Evolutionary conservation across 2,888 invertebrate genomes (phyloP).

Genomic region (Cryptus viduatorius): DNA sequence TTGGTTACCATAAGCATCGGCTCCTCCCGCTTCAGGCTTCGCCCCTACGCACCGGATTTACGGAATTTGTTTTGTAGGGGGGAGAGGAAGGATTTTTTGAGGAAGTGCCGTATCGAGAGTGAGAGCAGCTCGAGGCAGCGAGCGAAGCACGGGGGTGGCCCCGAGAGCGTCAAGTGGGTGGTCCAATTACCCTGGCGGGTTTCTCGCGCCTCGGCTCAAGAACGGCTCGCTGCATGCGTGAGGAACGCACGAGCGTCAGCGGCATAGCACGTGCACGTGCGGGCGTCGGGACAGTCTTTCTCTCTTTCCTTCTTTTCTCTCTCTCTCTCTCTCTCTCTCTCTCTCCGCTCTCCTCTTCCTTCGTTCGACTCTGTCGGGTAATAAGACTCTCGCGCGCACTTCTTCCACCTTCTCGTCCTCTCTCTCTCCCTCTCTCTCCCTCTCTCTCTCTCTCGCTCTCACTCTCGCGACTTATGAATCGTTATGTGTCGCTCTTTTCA

Average conservation of each 20-base stretch:
- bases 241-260: slow-evolving; percentile 57
- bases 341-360: slow-evolving; percentile 24
- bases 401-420: slow-evolving; percentile 52
- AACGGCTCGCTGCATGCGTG: slow-evolving; percentile 63
- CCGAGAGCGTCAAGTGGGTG: slow-evolving; percentile 80
- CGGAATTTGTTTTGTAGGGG: slow-evolving; percentile 17
- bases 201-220: slow-evolving; percentile 77
- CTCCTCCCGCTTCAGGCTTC: slow-evolving; percentile 4
- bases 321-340: slow-evolving; percentile 24
- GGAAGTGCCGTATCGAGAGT: slow-evolving; percentile 22
- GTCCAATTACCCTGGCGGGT: slow-evolving; percentile 84
- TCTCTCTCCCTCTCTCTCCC: slow-evolving; percentile 38
- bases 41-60: slow-evolving; percentile 24
- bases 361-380: slow-evolving; percentile 74
- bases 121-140: slow-evolving; percentile 27
- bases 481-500: slow-evolving; percentile 58
- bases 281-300: slow-evolving; percentile 56
- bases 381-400: slow-evolving; percentile 78
- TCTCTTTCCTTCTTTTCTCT: not conserved
- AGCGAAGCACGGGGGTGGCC: slow-evolving; percentile 66
- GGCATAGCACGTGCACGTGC: slow-evolving; percentile 79
- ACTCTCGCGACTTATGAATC: slow-evolving; percentile 42
- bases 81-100: slow-evolving; percentile 34
- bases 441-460: slow-evolving; percentile 34
- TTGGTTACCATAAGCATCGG: not conserved